Conservation (phyloP, 2,888 invertebrate genomes). For the Epinotia brunnichana region DNA sequence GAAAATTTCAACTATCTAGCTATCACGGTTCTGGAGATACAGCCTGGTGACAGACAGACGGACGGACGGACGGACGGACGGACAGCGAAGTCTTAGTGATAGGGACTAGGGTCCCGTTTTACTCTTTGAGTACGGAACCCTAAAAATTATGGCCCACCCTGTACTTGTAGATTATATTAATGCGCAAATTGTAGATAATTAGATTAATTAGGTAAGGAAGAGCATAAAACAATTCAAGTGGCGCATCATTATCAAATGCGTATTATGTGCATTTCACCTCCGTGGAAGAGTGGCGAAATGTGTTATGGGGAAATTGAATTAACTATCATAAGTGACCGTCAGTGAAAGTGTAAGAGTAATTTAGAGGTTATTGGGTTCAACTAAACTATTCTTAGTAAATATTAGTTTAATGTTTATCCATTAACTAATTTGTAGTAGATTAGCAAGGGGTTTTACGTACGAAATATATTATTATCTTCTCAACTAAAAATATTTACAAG, state of each 20-base stretch:
- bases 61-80: too few species aligned
- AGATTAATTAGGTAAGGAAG: too few species aligned
- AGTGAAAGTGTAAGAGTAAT: conserved; percentile 4
- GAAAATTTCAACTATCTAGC: too few species aligned
- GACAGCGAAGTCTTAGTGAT: too few species aligned
- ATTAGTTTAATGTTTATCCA: background rate
- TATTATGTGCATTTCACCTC: background rate
- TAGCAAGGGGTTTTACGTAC: background rate
- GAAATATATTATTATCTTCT: background rate
- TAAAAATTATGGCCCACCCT: too few species aligned
- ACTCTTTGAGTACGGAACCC: too few species aligned
- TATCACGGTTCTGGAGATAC: too few species aligned
- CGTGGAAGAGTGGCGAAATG: background rate
- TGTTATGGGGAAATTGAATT: background rate
- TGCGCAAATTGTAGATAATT: too few species aligned
- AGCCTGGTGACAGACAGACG: too few species aligned
- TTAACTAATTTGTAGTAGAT: background rate
- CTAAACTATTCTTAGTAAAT: background rate
- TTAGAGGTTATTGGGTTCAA: background rate
- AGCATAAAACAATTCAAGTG: background rate
- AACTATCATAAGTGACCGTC: background rate
- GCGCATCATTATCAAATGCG: background rate
- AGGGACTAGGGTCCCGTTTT: too few species aligned
- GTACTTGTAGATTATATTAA: too few species aligned
- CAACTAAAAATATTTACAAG: background rate